phyloP scores from a whole-genome alignment of 2,113 vertebrate species.

The Pedionomus torquatus region DNA sequence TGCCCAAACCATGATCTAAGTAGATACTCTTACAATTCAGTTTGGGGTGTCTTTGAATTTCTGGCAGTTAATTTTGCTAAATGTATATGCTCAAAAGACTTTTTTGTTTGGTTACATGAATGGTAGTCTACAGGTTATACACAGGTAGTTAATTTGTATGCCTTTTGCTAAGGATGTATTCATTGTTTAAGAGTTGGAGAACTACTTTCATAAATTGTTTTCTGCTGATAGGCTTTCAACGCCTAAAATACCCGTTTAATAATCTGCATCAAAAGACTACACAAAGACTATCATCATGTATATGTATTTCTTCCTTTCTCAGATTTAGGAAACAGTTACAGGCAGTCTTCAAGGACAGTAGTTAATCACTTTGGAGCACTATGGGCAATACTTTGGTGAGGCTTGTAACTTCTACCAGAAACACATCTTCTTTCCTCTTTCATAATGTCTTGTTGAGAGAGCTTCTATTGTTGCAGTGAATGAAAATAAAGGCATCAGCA shows the following conservation, averaged over 20 bases:
- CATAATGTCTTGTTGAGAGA: not conserved
- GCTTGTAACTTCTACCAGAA: not conserved
- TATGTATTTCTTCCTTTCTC: constrained; percentile 13
- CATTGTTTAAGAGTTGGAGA: not conserved
- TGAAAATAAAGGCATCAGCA: not conserved
- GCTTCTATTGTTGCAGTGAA: not conserved
- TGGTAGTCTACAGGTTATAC: not conserved
- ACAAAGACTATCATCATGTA: not conserved
- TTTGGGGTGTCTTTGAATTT: not conserved
- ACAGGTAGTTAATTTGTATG: not conserved
- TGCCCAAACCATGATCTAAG: not conserved
- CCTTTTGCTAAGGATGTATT: not conserved
- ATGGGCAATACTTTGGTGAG: not conserved
- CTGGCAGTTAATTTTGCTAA: not conserved
- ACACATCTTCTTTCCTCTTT: not conserved
- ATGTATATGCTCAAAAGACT: not conserved
- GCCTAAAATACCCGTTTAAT: not conserved
- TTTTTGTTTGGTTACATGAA: not conserved
- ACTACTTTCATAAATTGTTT: not conserved
- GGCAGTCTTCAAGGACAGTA: not conserved
- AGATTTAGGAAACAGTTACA: not conserved
- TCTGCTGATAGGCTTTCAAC: not conserved
- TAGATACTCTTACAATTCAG: not conserved
- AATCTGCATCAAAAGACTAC: not conserved
- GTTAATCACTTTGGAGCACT: not conserved